A percentile compares a stretch with the other conserved stretches of the same genome.
Conservation (phyloP, 2,113 vertebrate species). For the Leucoraja erinaceus region DNA sequence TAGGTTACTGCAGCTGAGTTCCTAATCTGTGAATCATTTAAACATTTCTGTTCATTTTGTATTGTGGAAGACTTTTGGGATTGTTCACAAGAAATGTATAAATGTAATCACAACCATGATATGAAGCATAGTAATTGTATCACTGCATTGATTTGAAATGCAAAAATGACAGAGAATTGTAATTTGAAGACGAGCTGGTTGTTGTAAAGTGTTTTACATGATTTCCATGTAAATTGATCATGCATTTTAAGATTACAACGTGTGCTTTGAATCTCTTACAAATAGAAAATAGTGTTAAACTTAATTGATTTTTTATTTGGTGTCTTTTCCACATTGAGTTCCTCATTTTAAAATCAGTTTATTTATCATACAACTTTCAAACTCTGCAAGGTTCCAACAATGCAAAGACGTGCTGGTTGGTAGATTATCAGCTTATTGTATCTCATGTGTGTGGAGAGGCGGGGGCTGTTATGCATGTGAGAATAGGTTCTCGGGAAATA, state of each 20-base stretch:
- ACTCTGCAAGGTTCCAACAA: neutral
- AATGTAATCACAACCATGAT: neutral
- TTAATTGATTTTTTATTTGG: neutral
- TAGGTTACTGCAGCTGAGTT: neutral
- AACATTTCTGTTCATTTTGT: neutral
- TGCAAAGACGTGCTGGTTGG: too few relatives aligned
- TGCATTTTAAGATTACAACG: slow-evolving; percentile 19
- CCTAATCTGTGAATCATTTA: neutral
- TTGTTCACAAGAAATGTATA: slow-evolving; percentile 15
- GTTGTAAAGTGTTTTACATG: slow-evolving; percentile 21
- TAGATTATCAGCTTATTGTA: too few relatives aligned
- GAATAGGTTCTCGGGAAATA: too few relatives aligned
- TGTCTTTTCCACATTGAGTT: neutral
- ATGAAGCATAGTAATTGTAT: neutral
- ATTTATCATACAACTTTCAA: neutral
- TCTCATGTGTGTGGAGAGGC: too few relatives aligned
- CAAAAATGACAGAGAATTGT: slow-evolving; percentile 10
- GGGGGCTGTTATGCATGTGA: too few relatives aligned
- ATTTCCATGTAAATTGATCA: neutral
- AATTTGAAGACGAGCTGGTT: slow-evolving; percentile 22
- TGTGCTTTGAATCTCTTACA: slow-evolving; percentile 20
- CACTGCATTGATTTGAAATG: slow-evolving; percentile 20
- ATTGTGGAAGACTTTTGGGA: neutral
- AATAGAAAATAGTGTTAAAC: slow-evolving; percentile 2
- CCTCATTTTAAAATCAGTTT: neutral